phyloP scores from a whole-genome alignment of 1,140 invertebrate genomes.

The Drosophila subobscura region DNA sequence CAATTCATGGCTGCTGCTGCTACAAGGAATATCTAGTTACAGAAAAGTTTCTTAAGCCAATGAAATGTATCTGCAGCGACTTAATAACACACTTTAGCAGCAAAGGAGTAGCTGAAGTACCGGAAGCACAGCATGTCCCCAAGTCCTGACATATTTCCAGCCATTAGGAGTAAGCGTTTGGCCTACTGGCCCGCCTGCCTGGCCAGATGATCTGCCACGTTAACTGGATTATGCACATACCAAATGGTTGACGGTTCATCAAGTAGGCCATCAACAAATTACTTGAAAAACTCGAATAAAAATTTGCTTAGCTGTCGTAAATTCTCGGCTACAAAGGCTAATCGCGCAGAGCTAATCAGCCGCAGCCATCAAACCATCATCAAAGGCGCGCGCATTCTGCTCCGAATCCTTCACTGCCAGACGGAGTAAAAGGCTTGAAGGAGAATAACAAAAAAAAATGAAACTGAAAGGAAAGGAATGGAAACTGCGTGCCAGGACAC shows the following conservation, averaged over 20 bases:
- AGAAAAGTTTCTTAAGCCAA: too few species aligned
- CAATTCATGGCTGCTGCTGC: too few species aligned
- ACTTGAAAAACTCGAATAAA: slow-evolving; percentile 32
- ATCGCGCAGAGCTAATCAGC: slow-evolving; percentile 42
- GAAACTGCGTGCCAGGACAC: slow-evolving; percentile 48
- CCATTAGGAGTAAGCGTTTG: slow-evolving; percentile 24
- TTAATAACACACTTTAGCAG: too few species aligned
- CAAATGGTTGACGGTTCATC: slow-evolving; percentile 38
- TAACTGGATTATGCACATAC: slow-evolving; percentile 36
- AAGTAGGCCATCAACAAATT: slow-evolving; percentile 46
- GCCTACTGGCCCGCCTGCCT: too few species aligned
- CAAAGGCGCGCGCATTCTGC: slow-evolving; percentile 13
- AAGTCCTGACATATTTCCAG: slow-evolving; percentile 20
- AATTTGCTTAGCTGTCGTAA: slow-evolving; percentile 53
- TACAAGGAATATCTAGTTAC: too few species aligned
- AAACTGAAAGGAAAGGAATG: too few species aligned
- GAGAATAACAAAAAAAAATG: background rate
- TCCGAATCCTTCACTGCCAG: slow-evolving; percentile 31
- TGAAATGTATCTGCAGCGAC: too few species aligned
- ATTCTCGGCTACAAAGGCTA: slow-evolving; percentile 44
- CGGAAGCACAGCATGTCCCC: background rate
- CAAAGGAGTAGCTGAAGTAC: too few species aligned
- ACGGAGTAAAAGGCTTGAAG: slow-evolving; percentile 17
- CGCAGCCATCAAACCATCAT: slow-evolving; percentile 32
- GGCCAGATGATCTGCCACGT: background rate